Percentiles rank a stretch among this genome's conserved stretches.
Conservation (phyloP, 1,140 invertebrate species). For the Ips nitidus region DNA sequence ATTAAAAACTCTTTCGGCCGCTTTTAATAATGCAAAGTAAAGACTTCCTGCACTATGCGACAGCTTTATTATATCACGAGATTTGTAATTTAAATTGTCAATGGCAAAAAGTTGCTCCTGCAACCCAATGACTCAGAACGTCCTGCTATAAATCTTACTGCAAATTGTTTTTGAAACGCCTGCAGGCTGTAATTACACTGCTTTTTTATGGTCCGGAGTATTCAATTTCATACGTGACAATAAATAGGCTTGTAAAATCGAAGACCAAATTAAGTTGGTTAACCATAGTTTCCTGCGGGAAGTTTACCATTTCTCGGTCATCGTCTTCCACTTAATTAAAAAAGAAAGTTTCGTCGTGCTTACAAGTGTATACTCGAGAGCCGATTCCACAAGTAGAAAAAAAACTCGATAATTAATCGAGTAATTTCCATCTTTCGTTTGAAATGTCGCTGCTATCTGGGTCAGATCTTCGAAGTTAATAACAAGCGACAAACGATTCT, state of each 20-base stretch:
- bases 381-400: background rate
- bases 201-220: too few species aligned
- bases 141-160: constrained; percentile 1
- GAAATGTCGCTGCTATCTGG: background rate
- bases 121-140: constrained; percentile 4
- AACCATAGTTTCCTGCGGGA: too few species aligned
- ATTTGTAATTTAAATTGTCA: too few species aligned
- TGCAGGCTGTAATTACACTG: too few species aligned
- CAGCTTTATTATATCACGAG: too few species aligned
- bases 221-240: too few species aligned
- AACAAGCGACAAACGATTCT: constrained; percentile 1
- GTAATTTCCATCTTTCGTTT: constrained; percentile 4
- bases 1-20: too few species aligned
- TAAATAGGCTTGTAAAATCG: too few species aligned
- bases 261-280: too few species aligned
- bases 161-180: background rate
- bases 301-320: too few species aligned
- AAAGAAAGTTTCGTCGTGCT: background rate
- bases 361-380: background rate
- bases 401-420: background rate
- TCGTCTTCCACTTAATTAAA: background rate
- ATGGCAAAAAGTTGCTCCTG: background rate
- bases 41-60: too few species aligned
- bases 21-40: too few species aligned
- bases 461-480: background rate